A percentile compares a stretch with the other conserved stretches of the same genome.
phyloP scores from a whole-genome alignment of 1,140 invertebrate genomes.

The Cydia pomonella region DNA sequence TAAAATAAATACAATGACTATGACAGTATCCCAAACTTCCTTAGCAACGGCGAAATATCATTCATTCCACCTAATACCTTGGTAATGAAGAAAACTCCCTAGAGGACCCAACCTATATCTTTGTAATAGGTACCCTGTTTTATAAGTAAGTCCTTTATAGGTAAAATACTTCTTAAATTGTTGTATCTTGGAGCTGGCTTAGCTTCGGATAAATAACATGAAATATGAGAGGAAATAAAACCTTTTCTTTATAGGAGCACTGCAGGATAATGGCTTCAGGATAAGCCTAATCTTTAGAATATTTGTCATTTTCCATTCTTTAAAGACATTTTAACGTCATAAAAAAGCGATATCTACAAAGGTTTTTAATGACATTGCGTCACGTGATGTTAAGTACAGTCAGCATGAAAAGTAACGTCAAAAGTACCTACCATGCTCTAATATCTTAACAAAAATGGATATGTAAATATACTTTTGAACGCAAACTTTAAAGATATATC shows the following conservation, averaged over 20 bases:
- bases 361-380: not conserved
- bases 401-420: too few relatives aligned
- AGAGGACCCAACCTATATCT: not conserved
- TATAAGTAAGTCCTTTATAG: not conserved
- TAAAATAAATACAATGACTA: too few relatives aligned
- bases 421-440: too few relatives aligned
- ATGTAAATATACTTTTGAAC: too few relatives aligned
- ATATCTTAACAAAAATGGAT: too few relatives aligned
- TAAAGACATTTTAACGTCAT: not conserved
- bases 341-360: not conserved
- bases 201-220: not conserved
- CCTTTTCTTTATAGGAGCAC: not conserved
- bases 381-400: too few relatives aligned
- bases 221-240: slow-evolving; percentile 10
- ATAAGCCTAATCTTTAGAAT: not conserved
- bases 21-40: too few relatives aligned
- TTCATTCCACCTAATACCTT: too few relatives aligned
- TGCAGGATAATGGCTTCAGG: not conserved
- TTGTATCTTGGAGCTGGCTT: not conserved
- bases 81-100: not conserved
- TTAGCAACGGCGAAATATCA: too few relatives aligned
- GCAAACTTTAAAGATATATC: too few relatives aligned
- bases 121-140: not conserved
- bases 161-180: not conserved
- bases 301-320: not conserved